Base-by-base conservation (phyloP, 37 sponge, comb jelly and placozoan genomes). In the Aplysina aerophoba region DNA sequence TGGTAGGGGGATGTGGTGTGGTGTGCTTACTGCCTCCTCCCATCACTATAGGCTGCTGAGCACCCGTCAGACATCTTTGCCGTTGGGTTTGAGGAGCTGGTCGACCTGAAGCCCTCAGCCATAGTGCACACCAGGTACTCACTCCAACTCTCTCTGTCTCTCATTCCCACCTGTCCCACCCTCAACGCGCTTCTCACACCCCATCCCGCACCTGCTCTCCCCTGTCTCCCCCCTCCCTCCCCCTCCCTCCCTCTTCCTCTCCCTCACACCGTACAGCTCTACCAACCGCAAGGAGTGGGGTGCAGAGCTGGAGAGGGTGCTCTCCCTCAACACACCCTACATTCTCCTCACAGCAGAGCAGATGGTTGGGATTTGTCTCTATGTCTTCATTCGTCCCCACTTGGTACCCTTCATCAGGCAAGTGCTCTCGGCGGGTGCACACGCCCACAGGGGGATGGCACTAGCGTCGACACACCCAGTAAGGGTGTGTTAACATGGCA, bases 341-440 rank as follows among this genome's bases (percentile, higher is more conserved):
- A 82, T 84, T 59, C 87, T 99, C 65, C 86, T 99, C 44, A 93
- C 99, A 22, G 88, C 96, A 3, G 94, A 93, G 50, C 99, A 99
- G 82, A 92, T 99, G 65, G 99, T 99, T 20, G 99, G 99, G 0
- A 87, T 97, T 58, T 99, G 99, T 71, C 90, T 99, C 38, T 99
- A 90, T 79, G 83, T 99, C 71, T 99, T 99, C 78, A 89, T 97
- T 25, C 59, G 86, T 33, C 95, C 94, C 24, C 85, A 91, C 12
- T 90, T 95, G 34, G 88, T 97, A 21, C 96, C 94, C 0, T 88
- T 72, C 79, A 92, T 97, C 74, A 84, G 93, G 98, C 95, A 21
- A 75, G 91, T 40, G 20, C 6, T 28, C 2, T 77, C 4, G 55
- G 35, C 79, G 15, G 35, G 25, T 14, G 35, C 59, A 1, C n/a